These are phyloP conservation scores for Steinernema feltiae DNA, from an alignment of 1,140 invertebrate species.

Conservation along the genomic window DNA sequence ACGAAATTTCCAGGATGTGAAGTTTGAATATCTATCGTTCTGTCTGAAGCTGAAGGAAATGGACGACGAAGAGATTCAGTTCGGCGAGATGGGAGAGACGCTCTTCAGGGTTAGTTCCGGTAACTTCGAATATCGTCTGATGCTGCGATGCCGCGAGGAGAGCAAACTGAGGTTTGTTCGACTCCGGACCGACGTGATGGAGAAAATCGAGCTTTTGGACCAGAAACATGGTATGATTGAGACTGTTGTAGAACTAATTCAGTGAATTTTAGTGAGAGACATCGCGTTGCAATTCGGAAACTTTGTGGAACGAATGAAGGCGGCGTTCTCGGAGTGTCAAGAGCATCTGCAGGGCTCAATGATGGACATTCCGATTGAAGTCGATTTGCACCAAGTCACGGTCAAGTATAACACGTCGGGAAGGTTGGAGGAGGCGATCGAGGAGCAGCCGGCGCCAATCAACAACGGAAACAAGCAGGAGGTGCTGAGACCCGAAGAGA, in stretches of 20 bases:
- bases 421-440: background rate
- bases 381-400: background rate
- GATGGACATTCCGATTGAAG: background rate
- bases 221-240: slow-evolving; percentile 73
- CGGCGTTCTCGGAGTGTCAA: background rate
- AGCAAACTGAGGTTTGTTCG: slow-evolving; percentile 82
- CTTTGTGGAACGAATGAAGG: background rate
- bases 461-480: background rate
- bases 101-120: slow-evolving; percentile 94
- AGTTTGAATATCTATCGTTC: slow-evolving; percentile 67
- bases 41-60: slow-evolving; percentile 89
- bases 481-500: background rate
- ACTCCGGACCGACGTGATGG: slow-evolving; percentile 83
- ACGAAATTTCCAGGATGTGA: too few species aligned
- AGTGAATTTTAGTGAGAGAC: background rate
- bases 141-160: slow-evolving; percentile 87
- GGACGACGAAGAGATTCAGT: slow-evolving; percentile 95
- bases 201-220: slow-evolving; percentile 90
- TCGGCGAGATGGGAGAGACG: slow-evolving; percentile 85
- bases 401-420: background rate
- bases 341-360: background rate
- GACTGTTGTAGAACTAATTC: background rate
- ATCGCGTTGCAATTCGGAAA: slow-evolving; percentile 3
- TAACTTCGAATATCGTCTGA: slow-evolving; percentile 85
- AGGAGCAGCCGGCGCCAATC: background rate